Percentiles rank a stretch among this genome's conserved stretches.
Evolutionary conservation across 2,113 vertebrate species (phyloP).

Genomic region (Melanotaenia duboulayi): DNA sequence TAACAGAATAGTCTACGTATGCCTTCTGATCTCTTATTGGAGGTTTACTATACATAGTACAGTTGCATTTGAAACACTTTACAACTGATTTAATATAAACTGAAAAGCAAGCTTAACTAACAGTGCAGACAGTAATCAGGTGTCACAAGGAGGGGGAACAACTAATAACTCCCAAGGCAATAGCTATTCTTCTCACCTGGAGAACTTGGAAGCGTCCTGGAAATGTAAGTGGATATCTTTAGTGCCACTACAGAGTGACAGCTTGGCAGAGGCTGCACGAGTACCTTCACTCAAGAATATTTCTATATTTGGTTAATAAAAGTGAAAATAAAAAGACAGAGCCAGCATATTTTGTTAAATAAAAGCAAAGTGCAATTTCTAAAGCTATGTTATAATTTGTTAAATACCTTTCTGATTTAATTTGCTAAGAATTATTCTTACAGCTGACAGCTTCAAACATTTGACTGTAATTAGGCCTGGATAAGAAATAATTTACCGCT

Average conservation of each 20-base stretch:
- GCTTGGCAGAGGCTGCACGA: no score
- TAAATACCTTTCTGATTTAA: no score
- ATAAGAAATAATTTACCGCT: no score
- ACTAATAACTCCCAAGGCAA: slow-evolving; percentile 1
- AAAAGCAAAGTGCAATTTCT: no score
- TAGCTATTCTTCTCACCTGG: neutral
- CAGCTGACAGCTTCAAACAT: no score
- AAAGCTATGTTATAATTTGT: no score
- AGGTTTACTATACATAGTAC: neutral
- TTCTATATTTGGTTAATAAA: no score
- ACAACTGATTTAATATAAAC: neutral
- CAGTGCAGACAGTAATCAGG: slow-evolving; percentile 13
- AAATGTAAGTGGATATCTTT: neutral
- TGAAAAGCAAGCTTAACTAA: slow-evolving; percentile 8
- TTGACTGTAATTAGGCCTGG: no score
- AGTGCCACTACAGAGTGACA: neutral
- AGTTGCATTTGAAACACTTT: neutral
- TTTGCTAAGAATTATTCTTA: no score
- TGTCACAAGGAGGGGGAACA: neutral
- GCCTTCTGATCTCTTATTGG: slow-evolving; percentile 4
- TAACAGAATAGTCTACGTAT: slow-evolving; percentile 14
- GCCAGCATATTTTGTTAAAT: no score
- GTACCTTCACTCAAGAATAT: no score
- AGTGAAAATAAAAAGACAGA: no score
- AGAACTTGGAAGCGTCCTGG: neutral